Evolutionary conservation across 2,797 vertebrate species (phyloP).

Genomic region (Knipowitschia caucasica): DNA sequence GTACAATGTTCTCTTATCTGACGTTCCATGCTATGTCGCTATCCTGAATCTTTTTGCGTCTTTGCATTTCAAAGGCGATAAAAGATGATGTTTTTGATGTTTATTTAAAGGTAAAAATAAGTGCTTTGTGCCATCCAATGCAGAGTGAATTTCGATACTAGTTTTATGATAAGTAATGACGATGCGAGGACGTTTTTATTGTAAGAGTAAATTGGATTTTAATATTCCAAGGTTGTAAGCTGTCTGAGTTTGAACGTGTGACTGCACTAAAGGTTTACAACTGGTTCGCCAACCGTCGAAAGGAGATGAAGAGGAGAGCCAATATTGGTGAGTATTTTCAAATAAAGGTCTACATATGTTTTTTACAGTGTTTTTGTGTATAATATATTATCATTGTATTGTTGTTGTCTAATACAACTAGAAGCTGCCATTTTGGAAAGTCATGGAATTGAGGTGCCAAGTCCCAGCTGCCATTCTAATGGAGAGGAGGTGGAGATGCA

Average conservation of each 20-base stretch:
- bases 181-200: not conserved
- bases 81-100: not conserved
- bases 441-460: conserved; percentile 82
- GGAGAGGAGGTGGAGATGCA: conserved; percentile 79
- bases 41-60: not conserved
- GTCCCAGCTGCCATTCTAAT: conserved; percentile 82
- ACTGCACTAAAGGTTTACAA: conserved; percentile 84
- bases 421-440: conserved; percentile 85
- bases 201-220: not conserved
- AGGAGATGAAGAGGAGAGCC: conserved; percentile 85
- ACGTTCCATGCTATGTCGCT: not conserved
- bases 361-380: not conserved
- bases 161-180: not conserved
- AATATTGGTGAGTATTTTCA: conserved; percentile 75
- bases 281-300: conserved; percentile 84
- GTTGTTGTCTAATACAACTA: conserved; percentile 35
- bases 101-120: conserved; percentile 1
- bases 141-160: not conserved
- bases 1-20: not conserved
- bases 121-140: not conserved
- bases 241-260: conserved; percentile 83
- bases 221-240: conserved; percentile 72
- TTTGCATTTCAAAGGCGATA: conserved; percentile 3
- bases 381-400: not conserved
- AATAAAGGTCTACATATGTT: too few species aligned